Conservation (phyloP, 2,888 invertebrate genomes). For the Spicauda simplicius region DNA sequence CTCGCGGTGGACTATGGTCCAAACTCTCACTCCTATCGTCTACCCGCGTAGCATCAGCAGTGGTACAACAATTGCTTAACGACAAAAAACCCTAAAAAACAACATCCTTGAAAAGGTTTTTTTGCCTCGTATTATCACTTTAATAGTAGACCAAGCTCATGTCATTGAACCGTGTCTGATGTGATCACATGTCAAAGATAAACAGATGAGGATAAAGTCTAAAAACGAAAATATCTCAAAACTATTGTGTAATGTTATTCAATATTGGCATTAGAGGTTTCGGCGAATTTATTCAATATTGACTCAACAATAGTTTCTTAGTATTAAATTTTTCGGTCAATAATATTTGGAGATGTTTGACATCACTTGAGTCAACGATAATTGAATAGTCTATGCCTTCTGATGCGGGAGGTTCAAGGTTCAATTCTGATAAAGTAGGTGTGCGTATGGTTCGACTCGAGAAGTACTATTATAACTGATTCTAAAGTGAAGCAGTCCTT, state of each 20-base stretch:
- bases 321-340: not conserved
- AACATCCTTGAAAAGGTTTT: not conserved
- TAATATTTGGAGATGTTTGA: not conserved
- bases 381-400: too few species aligned
- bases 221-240: not conserved
- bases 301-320: not conserved
- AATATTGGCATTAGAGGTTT: not conserved
- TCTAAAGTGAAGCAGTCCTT: too few species aligned
- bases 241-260: not conserved
- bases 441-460: too few species aligned
- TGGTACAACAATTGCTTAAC: too few species aligned
- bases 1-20: too few species aligned
- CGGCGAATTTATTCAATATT: not conserved
- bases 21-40: too few species aligned
- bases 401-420: too few species aligned
- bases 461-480: too few species aligned
- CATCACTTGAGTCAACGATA: too few species aligned
- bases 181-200: not conserved
- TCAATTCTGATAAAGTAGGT: too few species aligned
- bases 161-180: not conserved
- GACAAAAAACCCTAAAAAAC: too few species aligned
- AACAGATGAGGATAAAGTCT: not conserved
- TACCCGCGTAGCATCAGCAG: too few species aligned
- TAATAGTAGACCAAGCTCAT: not conserved
- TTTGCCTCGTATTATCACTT: not conserved